Evolutionary conservation across 2,113 vertebrate genomes (phyloP), one percentile per base, ranked within the genome.

Genomic region (Hippopotamus amphibius): DNA sequence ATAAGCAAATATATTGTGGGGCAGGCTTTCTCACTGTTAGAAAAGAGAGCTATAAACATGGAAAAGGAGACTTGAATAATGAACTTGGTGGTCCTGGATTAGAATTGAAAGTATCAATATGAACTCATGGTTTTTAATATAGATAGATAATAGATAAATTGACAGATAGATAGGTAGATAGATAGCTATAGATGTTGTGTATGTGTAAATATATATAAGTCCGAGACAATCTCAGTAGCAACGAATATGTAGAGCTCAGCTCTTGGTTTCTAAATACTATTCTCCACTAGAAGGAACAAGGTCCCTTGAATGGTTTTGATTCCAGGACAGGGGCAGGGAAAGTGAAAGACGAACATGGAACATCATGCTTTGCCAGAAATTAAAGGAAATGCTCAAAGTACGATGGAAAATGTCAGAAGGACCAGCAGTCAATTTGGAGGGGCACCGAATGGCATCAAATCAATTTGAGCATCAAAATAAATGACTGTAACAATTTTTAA

Each of bases 281-380:
- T 87, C 61, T 90, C 21, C 2, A 41, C 3, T 14, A 76, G 95
- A 86, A 87, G 37, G n/a, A 77, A 19, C 1, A 59, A 71, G 50
- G 12, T 41, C 59, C 59, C 74, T 93, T 50, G 33, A 79, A 81
- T 11, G 17, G 30, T 0, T 76, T 0, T 76, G 74, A 85, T 81
- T 93, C 24, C 14, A 68, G 53, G 81, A 21, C 28, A 83, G 48
- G 53, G 41, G 13, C 48, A 90, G 65, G 53, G 46, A 76, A 90
- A 81, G 84, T 46, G 83, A 84, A 95, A 91, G 77, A 88, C 15
- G 21, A 84, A 74, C 10, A 55, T 7, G 46, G 89, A 93, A 77
- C 11, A 53, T 77, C 43, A 48, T 93, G 59, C 66, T 95, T 93
- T 85, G 59, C 79, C 66, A 72, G 71, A 96, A 85, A 84, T 63